Conservation (phyloP, 2,797 vertebrate genomes). For the Hydrolagus colliei region DNA sequence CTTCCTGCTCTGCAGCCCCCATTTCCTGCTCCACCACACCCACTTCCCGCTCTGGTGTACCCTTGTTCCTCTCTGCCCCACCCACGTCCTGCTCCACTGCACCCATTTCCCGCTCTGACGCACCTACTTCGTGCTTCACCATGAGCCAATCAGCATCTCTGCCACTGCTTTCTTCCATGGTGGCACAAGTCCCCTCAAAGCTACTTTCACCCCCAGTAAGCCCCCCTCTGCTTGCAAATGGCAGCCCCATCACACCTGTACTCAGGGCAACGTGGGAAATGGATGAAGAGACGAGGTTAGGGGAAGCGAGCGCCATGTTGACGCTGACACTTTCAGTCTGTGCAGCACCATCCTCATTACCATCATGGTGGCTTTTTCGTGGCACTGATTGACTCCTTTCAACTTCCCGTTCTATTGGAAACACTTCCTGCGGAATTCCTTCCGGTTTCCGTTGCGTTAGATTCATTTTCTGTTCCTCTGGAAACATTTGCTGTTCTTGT, state of each 20-base stretch:
- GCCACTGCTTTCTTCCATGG: too few species aligned
- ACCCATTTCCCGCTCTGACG: neutral
- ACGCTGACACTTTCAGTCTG: neutral
- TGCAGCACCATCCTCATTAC: neutral
- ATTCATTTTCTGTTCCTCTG: neutral
- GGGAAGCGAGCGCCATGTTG: neutral
- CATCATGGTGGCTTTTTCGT: neutral
- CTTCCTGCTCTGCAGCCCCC: conserved; percentile 35
- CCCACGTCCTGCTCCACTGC: too few species aligned
- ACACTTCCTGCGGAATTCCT: too few species aligned
- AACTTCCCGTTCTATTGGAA: neutral
- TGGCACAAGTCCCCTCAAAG: too few species aligned
- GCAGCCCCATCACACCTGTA: too few species aligned
- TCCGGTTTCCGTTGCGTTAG: neutral
- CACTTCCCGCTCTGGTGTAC: too few species aligned
- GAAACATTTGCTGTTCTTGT: neutral
- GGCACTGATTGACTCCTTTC: too few species aligned
- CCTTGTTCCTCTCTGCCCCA: too few species aligned
- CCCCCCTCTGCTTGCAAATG: neutral
- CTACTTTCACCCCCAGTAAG: neutral
- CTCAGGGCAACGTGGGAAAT: neutral
- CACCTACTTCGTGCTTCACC: conserved; percentile 39
- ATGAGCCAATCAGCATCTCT: neutral
- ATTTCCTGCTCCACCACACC: neutral
- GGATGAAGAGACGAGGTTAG: neutral